Conservation (phyloP, 2,113 vertebrate species). For the Callipepla californica region DNA sequence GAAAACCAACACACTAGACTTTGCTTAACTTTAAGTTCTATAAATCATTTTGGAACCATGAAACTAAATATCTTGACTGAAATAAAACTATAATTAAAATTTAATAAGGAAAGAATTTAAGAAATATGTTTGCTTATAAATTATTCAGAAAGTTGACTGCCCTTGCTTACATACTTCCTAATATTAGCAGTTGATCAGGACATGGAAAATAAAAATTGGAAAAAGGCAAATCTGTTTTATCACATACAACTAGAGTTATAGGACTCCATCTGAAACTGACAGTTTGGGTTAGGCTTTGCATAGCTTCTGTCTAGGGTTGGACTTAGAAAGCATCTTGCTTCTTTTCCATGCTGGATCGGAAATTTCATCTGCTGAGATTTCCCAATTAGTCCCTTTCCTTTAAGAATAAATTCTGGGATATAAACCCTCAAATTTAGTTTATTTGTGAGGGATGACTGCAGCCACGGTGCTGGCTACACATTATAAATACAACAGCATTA, state of each 20-base stretch:
- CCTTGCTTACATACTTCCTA: background rate
- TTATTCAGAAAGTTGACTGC: background rate
- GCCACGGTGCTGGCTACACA: rapidly evolving
- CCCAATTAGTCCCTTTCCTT: background rate
- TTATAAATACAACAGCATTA: background rate
- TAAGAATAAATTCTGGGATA: background rate
- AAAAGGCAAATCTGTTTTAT: background rate
- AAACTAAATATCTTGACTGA: background rate
- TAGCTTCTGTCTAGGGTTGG: background rate
- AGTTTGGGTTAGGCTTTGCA: background rate
- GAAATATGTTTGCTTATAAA: background rate
- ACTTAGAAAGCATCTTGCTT: background rate
- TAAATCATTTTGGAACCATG: background rate
- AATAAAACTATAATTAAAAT: background rate
- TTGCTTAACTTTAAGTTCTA: background rate
- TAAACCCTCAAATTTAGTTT: background rate
- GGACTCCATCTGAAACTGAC: background rate
- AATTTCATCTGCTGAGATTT: background rate
- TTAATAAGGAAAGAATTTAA: background rate
- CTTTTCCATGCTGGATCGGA: background rate
- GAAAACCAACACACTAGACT: background rate
- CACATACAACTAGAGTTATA: background rate
- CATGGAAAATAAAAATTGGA: background rate
- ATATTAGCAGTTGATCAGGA: background rate
- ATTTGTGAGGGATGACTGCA: background rate